phyloP scores from a whole-genome alignment of 2,113 vertebrate genomes.

The Rynchops niger region DNA sequence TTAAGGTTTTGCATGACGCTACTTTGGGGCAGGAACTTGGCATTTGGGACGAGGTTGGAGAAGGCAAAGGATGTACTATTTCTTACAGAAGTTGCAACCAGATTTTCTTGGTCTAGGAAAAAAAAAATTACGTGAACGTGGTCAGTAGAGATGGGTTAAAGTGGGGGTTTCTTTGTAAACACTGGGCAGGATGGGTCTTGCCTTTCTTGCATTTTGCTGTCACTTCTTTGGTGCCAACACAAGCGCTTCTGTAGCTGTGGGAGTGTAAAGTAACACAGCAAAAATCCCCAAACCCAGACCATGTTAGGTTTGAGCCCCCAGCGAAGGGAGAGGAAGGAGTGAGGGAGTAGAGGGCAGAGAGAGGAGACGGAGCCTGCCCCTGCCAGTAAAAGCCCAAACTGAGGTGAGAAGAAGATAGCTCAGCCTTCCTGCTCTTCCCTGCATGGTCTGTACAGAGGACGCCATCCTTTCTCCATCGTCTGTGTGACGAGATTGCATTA shows the following conservation, averaged over 20 bases:
- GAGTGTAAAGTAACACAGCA: background rate
- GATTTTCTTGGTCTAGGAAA: background rate
- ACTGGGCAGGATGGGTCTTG: background rate
- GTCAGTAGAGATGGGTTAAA: background rate
- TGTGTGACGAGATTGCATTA: background rate
- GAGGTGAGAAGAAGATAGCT: background rate
- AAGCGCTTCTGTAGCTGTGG: background rate
- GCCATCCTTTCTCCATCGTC: fast-evolving
- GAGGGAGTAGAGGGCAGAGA: too few species aligned
- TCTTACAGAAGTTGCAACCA: background rate
- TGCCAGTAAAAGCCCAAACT: background rate
- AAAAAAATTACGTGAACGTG: fast-evolving
- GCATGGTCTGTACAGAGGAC: fast-evolving
- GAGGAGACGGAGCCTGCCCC: background rate
- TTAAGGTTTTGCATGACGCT: background rate
- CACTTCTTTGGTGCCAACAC: background rate
- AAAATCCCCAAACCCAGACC: background rate
- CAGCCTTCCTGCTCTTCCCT: background rate
- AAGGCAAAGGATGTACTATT: background rate
- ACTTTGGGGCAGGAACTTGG: background rate
- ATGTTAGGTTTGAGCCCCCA: background rate
- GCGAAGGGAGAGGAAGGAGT: background rate
- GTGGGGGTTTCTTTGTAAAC: background rate
- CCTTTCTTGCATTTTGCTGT: background rate
- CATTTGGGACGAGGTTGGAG: background rate